Evolutionary conservation across 2,113 vertebrate species (phyloP), one percentile per base, ranked within the genome.

Genomic region (Phalacrocorax aristotelis): DNA sequence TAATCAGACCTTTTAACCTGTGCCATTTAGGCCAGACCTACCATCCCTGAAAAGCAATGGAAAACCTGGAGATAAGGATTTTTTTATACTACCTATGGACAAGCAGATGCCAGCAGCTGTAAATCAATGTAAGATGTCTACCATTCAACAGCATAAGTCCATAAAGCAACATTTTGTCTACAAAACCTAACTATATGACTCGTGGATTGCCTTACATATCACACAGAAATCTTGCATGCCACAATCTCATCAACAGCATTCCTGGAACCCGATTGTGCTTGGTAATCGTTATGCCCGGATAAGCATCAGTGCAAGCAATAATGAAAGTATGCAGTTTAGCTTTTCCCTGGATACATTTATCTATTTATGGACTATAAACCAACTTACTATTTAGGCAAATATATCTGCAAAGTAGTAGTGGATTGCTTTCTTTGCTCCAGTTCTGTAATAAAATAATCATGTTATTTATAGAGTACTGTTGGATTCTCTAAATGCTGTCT

Each of bases 1-100:
- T 94, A 95, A 95, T 95, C 97, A 97, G 94, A 97, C 96, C 93
- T 97, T 97, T 95, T 96, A 97, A 97, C 96, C 96, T 88, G 68
- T 87, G 46, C 71, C 61, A 72, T 91, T 94, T 93, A 71, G 64
- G 62, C 82, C 93, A 93, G 84, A 55, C 44, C 34, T 60, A 11
- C 77, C 81, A 69, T 89, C 32, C 15, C 42, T 74, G 71, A 54
- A 93, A 94, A 93, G 61, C 54, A 61, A 17, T 60, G 51, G 84
- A 64, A 83, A 87, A 89, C 18, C 40, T 54, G 54, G 32, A 91
- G 49, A 58, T 0, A 5, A 54, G 34, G 32, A 25, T 18, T 64
- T 90, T 90, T 83, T 91, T 70, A 25, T 38, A 15, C 62, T 48
- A 55, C 13, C 27, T 60, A 5, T 18, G 54, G 49, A 48, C 22